These are phyloP conservation scores for Parapristionchus giblindavisi DNA, from an alignment of 2,888 invertebrate genomes.

Conservation along the genomic window DNA sequence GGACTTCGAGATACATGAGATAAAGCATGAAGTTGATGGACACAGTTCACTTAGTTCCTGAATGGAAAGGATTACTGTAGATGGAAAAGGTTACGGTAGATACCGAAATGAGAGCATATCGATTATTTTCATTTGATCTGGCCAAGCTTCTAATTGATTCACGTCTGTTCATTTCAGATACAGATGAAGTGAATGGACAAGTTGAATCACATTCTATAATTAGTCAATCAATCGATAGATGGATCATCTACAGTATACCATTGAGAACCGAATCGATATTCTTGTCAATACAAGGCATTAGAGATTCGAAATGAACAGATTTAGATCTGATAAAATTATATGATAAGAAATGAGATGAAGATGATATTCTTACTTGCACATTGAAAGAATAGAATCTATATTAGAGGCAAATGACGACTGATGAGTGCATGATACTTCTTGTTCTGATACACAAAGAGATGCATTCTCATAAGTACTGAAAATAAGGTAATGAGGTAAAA, in stretches of 20 bases:
- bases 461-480: constrained; percentile 34
- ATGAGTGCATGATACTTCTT: constrained; percentile 13
- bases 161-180: constrained; percentile 9
- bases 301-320: not conserved
- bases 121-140: constrained; percentile 12
- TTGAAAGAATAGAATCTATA: not conserved
- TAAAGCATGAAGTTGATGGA: constrained; percentile 12
- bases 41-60: constrained; percentile 20
- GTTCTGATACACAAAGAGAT: constrained; percentile 14
- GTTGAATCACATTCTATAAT: constrained; percentile 28
- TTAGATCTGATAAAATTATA: too few species aligned
- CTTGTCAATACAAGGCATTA: constrained; percentile 21
- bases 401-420: constrained; percentile 17
- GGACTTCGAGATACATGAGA: constrained; percentile 28
- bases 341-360: not conserved
- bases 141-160: constrained; percentile 19
- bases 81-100: not conserved
- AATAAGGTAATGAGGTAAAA: too few species aligned
- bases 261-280: too few species aligned
- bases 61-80: too few species aligned
- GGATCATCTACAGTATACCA: too few species aligned
- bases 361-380: constrained; percentile 29
- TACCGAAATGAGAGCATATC: constrained; percentile 12
- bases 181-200: constrained; percentile 29
- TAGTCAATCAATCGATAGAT: too few species aligned